Evolutionary conservation across 2,797 vertebrate species (phyloP), one percentile per base, ranked within the genome.

Genomic region (Peromyscus eremicus): DNA sequence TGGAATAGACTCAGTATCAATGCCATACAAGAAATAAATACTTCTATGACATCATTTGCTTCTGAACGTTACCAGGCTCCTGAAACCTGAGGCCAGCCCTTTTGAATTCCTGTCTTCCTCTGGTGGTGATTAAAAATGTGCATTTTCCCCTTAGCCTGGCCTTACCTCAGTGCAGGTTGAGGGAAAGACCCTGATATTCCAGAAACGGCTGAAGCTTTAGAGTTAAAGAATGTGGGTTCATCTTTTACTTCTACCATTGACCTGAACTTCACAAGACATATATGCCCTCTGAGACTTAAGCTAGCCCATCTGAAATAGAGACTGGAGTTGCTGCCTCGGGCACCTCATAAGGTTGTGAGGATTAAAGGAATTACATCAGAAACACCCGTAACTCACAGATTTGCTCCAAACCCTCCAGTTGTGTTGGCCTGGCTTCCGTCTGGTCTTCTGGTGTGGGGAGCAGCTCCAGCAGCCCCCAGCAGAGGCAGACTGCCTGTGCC

Each of bases 231-330:
- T 25, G n/a, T 57, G 32, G 11, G 57, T 93, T 96, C 70, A 29
- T 95, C 86, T 84, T 96, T 89, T 89, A 86, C 9, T 81, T 93
- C 81, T 95, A 29, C 52, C 57, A 29, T 29, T 94, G 94, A 89
- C 64, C 40, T 82, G 77, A 96, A n/a, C 92, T 94, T 94, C 71
- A 55, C 23, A 57, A 94, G 60, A 62, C 91, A 29, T 29, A 64
- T 82, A 25, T 46, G 85, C 37, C 76, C 70, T 80, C 86, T 92
- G 79, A 96, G 89, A 8, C 82, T 94, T 91, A 94, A 94, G 60
- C 68, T 84, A 86, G 85, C 32, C 70, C 40, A 57, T 91, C 79
- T 96, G 57, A 96, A 92, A 91, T 32, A 60, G 94, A 96, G 91
- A 79, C 77, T 73, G 57, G 17, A 68, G 66, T 83, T n/a, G 32